Percentiles rank a stretch among this genome's conserved stretches.
These are phyloP conservation scores for Muscicapa adusta DNA, from an alignment of 2,113 vertebrate species.

Conservation along the genomic window DNA sequence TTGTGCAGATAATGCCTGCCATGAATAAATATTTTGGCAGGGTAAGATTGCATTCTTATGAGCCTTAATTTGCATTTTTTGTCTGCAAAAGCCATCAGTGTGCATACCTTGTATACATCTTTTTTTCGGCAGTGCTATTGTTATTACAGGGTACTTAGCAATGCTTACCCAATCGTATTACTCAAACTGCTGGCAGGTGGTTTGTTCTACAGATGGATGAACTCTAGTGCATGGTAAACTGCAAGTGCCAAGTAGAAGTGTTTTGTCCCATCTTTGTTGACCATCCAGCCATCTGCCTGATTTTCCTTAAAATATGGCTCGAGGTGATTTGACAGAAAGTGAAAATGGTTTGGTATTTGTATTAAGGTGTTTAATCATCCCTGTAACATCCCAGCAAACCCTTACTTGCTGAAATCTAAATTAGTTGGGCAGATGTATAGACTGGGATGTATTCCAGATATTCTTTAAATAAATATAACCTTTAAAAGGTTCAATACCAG, in stretches of 20 bases:
- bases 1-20: background rate
- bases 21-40: constrained; percentile 52
- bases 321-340: background rate
- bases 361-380: background rate
- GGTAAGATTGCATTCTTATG: background rate
- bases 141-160: background rate
- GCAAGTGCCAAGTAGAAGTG: background rate
- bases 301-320: background rate
- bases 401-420: background rate
- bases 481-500: background rate
- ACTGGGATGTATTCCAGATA: background rate
- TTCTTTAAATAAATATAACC: background rate
- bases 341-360: background rate
- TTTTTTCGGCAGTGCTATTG: background rate
- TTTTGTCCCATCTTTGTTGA: background rate
- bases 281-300: background rate
- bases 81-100: background rate
- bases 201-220: constrained; percentile 10
- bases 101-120: background rate
- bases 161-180: background rate
- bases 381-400: background rate
- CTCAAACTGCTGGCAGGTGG: background rate
- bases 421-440: background rate
- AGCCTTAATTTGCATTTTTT: constrained; percentile 6
- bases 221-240: background rate